Conservation (phyloP, 2,797 vertebrate species). For the Liparis tanakae region DNA sequence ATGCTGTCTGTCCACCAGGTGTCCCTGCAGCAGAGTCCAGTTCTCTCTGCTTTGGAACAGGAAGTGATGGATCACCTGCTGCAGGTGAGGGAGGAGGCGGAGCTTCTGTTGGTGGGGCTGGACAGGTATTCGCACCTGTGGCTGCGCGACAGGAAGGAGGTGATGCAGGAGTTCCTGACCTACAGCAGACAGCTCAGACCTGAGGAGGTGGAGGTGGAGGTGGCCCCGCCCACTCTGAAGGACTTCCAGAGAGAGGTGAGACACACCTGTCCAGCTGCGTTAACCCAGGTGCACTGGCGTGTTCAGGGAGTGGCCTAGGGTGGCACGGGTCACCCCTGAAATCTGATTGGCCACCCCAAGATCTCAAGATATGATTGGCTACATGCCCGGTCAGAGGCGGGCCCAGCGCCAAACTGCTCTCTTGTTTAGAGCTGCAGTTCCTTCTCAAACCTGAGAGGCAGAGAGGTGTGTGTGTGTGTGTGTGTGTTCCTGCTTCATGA, state of each 20-base stretch:
- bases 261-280: not conserved
- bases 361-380: too few relatives aligned
- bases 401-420: too few relatives aligned
- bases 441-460: too few relatives aligned
- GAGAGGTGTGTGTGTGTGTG: too few relatives aligned
- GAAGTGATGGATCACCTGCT: constrained; percentile 70
- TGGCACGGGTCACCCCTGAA: too few relatives aligned
- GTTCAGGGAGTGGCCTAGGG: too few relatives aligned
- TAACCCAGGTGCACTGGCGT: too few relatives aligned
- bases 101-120: constrained; percentile 64
- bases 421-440: too few relatives aligned
- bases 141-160: constrained; percentile 74
- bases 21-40: constrained; percentile 23
- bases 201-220: constrained; percentile 72
- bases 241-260: constrained; percentile 84
- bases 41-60: constrained; percentile 64
- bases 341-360: too few relatives aligned
- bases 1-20: constrained; percentile 10
- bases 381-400: too few relatives aligned
- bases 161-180: constrained; percentile 83
- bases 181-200: constrained; percentile 74
- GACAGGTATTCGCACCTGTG: constrained; percentile 83
- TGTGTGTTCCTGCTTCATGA: too few relatives aligned
- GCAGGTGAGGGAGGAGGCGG: constrained; percentile 58
- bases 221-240: constrained; percentile 67